A percentile compares a stretch with the other conserved stretches of the same genome.
Conservation (phyloP, 2,797 vertebrate species). For the Meriones psammophilus region DNA sequence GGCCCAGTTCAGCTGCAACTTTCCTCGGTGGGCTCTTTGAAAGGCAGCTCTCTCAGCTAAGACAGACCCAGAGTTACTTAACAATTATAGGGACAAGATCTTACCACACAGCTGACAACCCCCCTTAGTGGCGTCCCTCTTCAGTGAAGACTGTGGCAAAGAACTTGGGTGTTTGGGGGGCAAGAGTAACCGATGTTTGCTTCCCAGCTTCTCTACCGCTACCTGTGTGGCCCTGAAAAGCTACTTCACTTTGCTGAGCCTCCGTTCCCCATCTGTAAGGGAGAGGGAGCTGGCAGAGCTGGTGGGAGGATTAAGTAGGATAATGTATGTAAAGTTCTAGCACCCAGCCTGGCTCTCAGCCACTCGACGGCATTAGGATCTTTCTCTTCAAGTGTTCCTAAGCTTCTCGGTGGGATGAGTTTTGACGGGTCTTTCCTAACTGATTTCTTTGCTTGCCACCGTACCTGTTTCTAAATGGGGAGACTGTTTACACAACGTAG, state of each 20-base stretch:
- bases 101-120: background rate
- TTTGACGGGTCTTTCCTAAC: constrained; percentile 46
- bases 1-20: background rate
- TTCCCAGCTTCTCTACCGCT: background rate
- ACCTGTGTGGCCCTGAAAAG: background rate
- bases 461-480: constrained; percentile 67
- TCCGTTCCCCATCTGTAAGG: background rate
- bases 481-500: constrained; percentile 23
- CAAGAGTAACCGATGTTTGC: background rate
- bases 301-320: background rate
- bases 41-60: background rate
- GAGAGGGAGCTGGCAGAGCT: background rate
- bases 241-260: background rate
- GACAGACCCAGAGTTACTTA: background rate
- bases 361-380: background rate
- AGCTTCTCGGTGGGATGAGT: constrained; percentile 33
- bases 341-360: background rate
- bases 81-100: background rate
- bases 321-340: constrained; percentile 34
- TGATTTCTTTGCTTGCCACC: constrained; percentile 46
- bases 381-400: constrained; percentile 15
- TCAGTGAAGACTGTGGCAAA: background rate
- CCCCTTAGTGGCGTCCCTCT: background rate
- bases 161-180: background rate
- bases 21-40: background rate